phyloP scores from a whole-genome alignment of 2,113 vertebrate genomes.

The Hyla sarda region DNA sequence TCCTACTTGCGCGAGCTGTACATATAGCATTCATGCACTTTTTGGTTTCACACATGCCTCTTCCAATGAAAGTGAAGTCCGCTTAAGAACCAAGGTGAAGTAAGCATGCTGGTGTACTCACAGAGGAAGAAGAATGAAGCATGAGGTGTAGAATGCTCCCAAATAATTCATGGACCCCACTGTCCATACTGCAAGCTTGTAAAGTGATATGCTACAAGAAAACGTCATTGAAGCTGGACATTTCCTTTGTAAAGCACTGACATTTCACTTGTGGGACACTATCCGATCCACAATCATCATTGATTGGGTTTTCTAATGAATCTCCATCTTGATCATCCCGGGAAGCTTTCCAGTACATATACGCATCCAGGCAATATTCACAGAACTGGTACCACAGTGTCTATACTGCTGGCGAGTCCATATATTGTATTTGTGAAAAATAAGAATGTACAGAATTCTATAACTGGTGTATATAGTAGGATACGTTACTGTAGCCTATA shows the following conservation, averaged over 20 bases:
- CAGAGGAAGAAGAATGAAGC: slow-evolving; percentile 39
- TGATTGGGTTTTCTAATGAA: not conserved
- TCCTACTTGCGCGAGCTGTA: not conserved
- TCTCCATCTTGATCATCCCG: not conserved
- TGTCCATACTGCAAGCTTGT: not conserved
- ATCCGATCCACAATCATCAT: not conserved
- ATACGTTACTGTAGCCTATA: slow-evolving; percentile 59
- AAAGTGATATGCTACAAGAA: not conserved
- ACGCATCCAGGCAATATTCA: slow-evolving; percentile 19
- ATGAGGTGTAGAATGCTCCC: slow-evolving; percentile 15
- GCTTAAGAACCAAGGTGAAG: not conserved
- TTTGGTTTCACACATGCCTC: not conserved
- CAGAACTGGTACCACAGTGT: slow-evolving; percentile 16
- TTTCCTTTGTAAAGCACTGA: not conserved
- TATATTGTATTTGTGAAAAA: slow-evolving; percentile 15
- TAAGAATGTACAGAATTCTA: slow-evolving; percentile 48
- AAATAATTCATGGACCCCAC: not conserved
- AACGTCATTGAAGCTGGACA: not conserved
- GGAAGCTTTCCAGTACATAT: slow-evolving; percentile 6
- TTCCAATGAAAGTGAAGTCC: slow-evolving; percentile 44
- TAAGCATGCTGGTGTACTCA: slow-evolving; percentile 17
- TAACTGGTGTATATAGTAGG: slow-evolving; percentile 70
- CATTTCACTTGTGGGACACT: not conserved
- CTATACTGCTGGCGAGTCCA: slow-evolving; percentile 20
- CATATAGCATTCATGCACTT: not conserved